Evolutionary conservation across 2,797 vertebrate genomes (phyloP).

Genomic region (Parauchenoglanis ngamensis): DNA sequence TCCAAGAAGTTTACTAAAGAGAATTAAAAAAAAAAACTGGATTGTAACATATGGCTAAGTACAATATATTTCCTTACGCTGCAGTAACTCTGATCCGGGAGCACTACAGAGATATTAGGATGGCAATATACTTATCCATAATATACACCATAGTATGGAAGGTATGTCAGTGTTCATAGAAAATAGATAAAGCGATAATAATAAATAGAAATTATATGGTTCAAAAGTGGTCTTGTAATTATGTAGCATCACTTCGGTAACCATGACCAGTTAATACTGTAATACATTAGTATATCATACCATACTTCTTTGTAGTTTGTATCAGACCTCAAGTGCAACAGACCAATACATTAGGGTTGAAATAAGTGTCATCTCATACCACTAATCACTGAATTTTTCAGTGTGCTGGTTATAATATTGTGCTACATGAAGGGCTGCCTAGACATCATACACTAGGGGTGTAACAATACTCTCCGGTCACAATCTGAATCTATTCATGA

Average conservation of each 20-base stretch:
- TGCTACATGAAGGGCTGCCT: not conserved
- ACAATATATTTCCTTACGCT: not conserved
- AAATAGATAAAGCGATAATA: not conserved
- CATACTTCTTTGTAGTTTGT: not conserved
- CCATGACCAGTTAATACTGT: not conserved
- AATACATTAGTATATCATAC: not conserved
- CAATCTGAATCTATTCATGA: not conserved
- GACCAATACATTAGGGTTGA: not conserved
- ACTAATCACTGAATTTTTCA: not conserved
- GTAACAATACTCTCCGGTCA: not conserved
- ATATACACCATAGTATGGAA: not conserved
- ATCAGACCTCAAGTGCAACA: not conserved
- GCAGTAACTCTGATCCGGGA: not conserved
- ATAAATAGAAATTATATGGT: not conserved
- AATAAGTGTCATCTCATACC: not conserved
- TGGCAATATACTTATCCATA: not conserved
- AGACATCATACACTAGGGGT: not conserved
- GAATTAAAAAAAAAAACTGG: slow-evolving; percentile 21
- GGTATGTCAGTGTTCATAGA: not conserved
- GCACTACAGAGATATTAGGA: not conserved
- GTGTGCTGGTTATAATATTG: not conserved
- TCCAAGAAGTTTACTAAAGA: slow-evolving; percentile 90
- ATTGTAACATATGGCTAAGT: not conserved
- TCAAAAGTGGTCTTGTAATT: not conserved
- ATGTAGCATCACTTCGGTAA: not conserved